Percentiles rank a stretch among this genome's conserved stretches.
phyloP scores from a whole-genome alignment of 2,888 invertebrate genomes.

The Linnaemya vulpina region DNA sequence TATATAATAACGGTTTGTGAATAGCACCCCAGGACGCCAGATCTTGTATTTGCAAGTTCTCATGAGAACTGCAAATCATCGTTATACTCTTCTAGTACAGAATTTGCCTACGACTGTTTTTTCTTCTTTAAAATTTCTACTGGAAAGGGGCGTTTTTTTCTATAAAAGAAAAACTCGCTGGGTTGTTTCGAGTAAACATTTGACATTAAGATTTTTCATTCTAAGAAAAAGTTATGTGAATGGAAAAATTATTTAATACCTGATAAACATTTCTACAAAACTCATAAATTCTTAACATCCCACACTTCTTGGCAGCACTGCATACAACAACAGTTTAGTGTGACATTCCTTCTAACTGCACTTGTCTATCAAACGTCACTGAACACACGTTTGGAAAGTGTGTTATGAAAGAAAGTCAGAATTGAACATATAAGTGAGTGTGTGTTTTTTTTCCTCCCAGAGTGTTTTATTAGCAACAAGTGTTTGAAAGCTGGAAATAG shows the following conservation, averaged over 20 bases:
- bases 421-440: too few species aligned
- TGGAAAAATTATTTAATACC: slow-evolving; percentile 23
- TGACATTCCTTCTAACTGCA: background rate
- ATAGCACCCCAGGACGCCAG: too few species aligned
- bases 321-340: background rate
- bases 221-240: slow-evolving; percentile 1
- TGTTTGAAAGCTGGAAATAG: slow-evolving; percentile 16
- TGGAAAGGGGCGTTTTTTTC: background rate
- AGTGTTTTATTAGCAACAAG: slow-evolving; percentile 6
- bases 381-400: slow-evolving; percentile 18
- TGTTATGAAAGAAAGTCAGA: background rate
- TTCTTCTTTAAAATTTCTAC: background rate
- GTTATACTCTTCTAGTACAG: too few species aligned
- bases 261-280: background rate
- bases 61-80: too few species aligned
- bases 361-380: background rate
- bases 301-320: background rate
- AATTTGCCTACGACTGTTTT: too few species aligned
- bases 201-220: slow-evolving; percentile 20
- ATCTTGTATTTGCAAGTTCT: too few species aligned
- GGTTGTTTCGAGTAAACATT: background rate
- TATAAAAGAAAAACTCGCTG: background rate
- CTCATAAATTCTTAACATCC: slow-evolving; percentile 1
- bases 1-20: too few species aligned
- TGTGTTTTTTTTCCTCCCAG: background rate